Evolutionary conservation across 2,888 invertebrate species (phyloP).

Genomic region (Stratiomys singularior): DNA sequence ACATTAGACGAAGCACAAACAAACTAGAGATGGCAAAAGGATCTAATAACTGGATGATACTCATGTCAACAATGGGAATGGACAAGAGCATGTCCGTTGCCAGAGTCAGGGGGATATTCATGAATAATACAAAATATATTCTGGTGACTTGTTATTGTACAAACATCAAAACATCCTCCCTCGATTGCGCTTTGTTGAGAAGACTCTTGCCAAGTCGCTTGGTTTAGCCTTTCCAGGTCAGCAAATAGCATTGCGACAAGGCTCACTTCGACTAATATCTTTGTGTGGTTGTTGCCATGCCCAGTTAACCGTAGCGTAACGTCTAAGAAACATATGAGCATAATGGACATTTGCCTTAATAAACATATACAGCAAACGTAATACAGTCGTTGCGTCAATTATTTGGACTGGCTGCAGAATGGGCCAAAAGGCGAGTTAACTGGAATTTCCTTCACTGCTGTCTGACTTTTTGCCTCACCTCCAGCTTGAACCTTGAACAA

Average conservation of each 20-base stretch:
- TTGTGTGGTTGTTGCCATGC: not conserved
- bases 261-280: not conserved
- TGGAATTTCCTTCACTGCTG: not conserved
- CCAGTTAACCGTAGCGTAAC: not conserved
- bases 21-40: constrained; percentile 13
- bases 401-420: not conserved
- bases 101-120: not conserved
- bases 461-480: too few relatives aligned
- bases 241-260: constrained; percentile 3
- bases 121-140: constrained; percentile 14
- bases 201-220: not conserved
- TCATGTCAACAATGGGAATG: constrained; percentile 27
- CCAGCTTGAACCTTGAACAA: constrained; percentile 24
- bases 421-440: not conserved
- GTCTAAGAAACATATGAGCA: not conserved
- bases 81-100: constrained; percentile 25
- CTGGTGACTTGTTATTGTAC: not conserved
- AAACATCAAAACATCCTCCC: constrained; percentile 10
- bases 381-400: not conserved
- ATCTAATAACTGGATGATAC: constrained; percentile 24
- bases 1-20: not conserved
- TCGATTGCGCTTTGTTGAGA: not conserved
- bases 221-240: constrained; percentile 7
- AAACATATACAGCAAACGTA: not conserved
- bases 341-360: constrained; percentile 12